phyloP scores from a whole-genome alignment of 2,113 vertebrate species.

The Oryzias melastigma region DNA sequence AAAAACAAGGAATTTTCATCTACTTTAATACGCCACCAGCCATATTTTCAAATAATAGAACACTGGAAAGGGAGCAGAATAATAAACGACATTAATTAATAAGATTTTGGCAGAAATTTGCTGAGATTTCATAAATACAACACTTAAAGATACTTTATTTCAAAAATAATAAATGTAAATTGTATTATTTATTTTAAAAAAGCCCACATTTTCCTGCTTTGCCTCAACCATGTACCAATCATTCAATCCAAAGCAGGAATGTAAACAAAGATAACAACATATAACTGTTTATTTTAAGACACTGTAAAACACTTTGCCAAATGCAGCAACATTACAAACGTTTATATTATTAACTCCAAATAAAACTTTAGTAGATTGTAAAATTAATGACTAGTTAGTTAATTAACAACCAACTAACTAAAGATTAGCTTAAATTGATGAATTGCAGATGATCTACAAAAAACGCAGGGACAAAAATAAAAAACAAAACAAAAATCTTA shows the following conservation, averaged over 20 bases:
- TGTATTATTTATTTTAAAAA: no score
- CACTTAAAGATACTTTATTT: no score
- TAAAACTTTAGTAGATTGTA: not conserved
- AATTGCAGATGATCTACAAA: constrained; percentile 15
- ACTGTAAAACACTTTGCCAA: no score
- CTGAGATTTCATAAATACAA: no score
- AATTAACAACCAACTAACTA: not conserved
- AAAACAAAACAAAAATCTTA: constrained; percentile 47
- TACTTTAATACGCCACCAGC: not conserved
- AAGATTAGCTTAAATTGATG: no score
- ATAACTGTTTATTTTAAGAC: no score
- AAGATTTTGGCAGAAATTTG: no score
- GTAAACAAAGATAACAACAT: not conserved
- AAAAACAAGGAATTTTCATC: constrained; percentile 3
- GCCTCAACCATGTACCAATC: no score
- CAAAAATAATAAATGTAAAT: no score
- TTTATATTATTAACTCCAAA: no score
- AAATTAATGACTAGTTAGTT: not conserved
- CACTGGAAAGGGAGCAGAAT: not conserved
- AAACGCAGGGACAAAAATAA: not conserved
- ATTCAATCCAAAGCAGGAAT: not conserved
- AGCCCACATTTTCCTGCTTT: no score
- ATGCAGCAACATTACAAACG: no score
- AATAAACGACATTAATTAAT: not conserved
- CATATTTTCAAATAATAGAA: constrained; percentile 1